phyloP scores from a whole-genome alignment of 2,113 vertebrate genomes.

The Salvelinus namaycush region DNA sequence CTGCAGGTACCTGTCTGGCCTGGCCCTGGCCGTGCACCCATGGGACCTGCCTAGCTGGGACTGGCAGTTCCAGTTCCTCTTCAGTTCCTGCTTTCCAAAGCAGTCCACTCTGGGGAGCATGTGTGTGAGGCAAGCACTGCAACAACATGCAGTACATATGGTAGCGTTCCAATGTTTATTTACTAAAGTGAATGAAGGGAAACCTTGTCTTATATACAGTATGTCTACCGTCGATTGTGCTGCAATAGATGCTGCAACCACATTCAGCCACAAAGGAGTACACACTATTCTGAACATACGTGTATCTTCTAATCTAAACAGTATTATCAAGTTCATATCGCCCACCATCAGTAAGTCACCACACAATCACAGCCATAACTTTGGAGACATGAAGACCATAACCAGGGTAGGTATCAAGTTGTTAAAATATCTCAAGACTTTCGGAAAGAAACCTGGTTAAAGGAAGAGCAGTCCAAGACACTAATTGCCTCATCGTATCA shows the following conservation, averaged over 20 bases:
- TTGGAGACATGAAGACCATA: too few species aligned
- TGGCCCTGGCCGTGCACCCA: slow-evolving; percentile 8
- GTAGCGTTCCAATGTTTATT: slow-evolving; percentile 23
- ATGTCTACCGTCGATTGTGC: background rate
- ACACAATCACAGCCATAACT: too few species aligned
- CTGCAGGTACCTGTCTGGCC: slow-evolving; percentile 20
- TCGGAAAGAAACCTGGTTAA: too few species aligned
- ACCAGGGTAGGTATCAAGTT: too few species aligned
- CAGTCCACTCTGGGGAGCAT: slow-evolving; percentile 50
- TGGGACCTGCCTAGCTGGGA: slow-evolving; percentile 11
- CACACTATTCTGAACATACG: too few species aligned
- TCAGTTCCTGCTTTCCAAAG: slow-evolving; percentile 51
- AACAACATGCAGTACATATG: slow-evolving; percentile 43
- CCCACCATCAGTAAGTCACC: too few species aligned
- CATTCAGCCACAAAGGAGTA: too few species aligned
- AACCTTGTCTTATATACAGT: background rate
- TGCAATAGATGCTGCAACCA: background rate
- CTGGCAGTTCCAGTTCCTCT: slow-evolving; percentile 23
- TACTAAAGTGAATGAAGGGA: slow-evolving; percentile 33
- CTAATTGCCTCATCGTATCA: background rate
- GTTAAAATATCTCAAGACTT: too few species aligned
- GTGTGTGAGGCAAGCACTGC: slow-evolving; percentile 34
- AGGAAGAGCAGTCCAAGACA: background rate
- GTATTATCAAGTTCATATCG: too few species aligned
- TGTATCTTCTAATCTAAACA: background rate